phyloP scores from a whole-genome alignment of 2,888 invertebrate genomes.

The Coleophora flavipennella region DNA sequence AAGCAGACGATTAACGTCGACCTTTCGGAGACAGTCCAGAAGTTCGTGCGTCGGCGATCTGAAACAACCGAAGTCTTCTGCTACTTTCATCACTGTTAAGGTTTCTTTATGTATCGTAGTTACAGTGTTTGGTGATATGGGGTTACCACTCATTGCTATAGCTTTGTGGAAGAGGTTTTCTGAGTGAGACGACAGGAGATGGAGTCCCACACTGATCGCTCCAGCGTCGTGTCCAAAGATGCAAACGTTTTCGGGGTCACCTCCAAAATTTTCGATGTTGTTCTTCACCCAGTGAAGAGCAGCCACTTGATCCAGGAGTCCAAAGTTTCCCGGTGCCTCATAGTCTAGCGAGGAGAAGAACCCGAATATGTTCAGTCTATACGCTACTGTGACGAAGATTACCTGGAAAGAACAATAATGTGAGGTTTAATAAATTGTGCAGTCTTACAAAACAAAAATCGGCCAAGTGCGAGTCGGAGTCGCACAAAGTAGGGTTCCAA shows the following conservation, averaged over 20 bases:
- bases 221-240: slow-evolving; percentile 87
- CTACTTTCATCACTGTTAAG: slow-evolving; percentile 75
- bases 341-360: slow-evolving; percentile 85
- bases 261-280: slow-evolving; percentile 82
- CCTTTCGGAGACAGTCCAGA: slow-evolving; percentile 78
- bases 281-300: slow-evolving; percentile 84
- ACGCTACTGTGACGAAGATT: slow-evolving; percentile 84
- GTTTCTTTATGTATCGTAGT: slow-evolving; percentile 76
- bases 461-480: no score
- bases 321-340: slow-evolving; percentile 85
- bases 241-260: slow-evolving; percentile 81
- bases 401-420: no score
- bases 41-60: slow-evolving; percentile 77
- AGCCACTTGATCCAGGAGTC: slow-evolving; percentile 86
- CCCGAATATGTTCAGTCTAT: slow-evolving; percentile 86
- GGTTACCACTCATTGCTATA: slow-evolving; percentile 87
- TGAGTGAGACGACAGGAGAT: slow-evolving; percentile 78
- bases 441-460: no score
- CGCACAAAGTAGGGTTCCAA: no score
- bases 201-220: slow-evolving; percentile 83
- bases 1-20: slow-evolving; percentile 73
- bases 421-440: no score
- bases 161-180: slow-evolving; percentile 81
- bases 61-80: slow-evolving; percentile 78
- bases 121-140: slow-evolving; percentile 75